phyloP scores from a whole-genome alignment of 2,113 vertebrate genomes.

The Caracal caracal region DNA sequence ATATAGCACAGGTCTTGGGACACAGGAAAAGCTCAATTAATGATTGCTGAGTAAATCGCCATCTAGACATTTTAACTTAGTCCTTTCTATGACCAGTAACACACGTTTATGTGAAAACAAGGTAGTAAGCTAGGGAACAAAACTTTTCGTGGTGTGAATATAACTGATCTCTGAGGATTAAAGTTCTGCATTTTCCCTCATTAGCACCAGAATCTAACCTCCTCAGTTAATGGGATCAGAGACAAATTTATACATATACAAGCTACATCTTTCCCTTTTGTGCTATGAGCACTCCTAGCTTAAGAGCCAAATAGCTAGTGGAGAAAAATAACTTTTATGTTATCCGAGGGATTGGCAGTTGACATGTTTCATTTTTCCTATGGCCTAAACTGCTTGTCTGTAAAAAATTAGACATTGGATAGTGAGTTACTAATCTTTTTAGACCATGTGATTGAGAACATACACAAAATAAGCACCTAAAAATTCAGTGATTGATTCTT shows the following conservation, averaged over 20 bases:
- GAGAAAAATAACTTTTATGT: conserved; percentile 28
- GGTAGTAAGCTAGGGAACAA: not conserved
- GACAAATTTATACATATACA: not conserved
- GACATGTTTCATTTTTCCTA: not conserved
- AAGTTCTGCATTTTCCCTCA: conserved; percentile 18
- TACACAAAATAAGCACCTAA: not conserved
- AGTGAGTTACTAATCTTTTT: not conserved
- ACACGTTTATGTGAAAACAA: conserved; percentile 7
- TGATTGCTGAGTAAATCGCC: not conserved
- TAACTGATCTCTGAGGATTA: not conserved
- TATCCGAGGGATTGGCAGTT: not conserved
- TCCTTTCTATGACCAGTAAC: not conserved
- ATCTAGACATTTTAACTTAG: not conserved
- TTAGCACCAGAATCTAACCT: conserved; percentile 24
- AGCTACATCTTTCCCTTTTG: not conserved
- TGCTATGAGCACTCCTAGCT: not conserved
- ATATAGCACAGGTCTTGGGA: not conserved
- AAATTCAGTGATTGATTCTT: not conserved
- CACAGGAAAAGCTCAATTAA: not conserved
- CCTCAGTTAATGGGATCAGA: conserved; percentile 5
- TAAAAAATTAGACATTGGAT: not conserved
- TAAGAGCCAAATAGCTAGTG: conserved; percentile 35
- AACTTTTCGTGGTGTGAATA: not conserved
- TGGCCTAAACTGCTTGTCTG: conserved; percentile 16
- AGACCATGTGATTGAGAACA: not conserved